Evolutionary conservation across 2,888 invertebrate genomes (phyloP).

Genomic region (Calliopum simillimum): DNA sequence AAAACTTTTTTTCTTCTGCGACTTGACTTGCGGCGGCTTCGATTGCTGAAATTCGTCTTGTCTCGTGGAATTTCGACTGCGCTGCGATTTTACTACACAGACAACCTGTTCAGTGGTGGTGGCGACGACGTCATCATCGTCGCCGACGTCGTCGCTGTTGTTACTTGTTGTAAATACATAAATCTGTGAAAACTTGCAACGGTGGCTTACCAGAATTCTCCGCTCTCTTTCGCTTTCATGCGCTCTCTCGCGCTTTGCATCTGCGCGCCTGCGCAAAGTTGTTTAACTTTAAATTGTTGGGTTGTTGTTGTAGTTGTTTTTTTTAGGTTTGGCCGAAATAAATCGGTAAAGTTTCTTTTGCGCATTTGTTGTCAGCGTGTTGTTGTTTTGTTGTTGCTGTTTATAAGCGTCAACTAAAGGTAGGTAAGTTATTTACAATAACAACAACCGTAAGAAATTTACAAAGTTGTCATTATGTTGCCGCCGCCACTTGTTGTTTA

Average conservation of each 20-base stretch:
- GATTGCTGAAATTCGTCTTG: constrained; percentile 1
- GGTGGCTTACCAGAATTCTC: constrained; percentile 1
- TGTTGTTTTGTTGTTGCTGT: constrained; percentile 4
- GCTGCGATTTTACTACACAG: constrained; percentile 37
- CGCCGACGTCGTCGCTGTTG: no score
- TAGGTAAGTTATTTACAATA: constrained; percentile 30
- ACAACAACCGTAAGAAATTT: background rate
- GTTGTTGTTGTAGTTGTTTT: background rate
- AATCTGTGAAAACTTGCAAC: constrained; percentile 23
- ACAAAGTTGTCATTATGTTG: background rate
- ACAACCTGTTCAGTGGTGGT: constrained; percentile 57
- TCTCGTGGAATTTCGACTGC: constrained; percentile 42
- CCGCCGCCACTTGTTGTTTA: background rate
- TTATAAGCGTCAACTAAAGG: constrained; percentile 24
- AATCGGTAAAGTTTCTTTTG: constrained; percentile 17
- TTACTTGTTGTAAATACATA: no score
- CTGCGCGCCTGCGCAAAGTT: constrained; percentile 3
- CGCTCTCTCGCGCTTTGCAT: background rate
- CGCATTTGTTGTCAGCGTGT: background rate
- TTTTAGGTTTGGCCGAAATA: background rate
- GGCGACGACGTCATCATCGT: no score
- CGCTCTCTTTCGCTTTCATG: background rate
- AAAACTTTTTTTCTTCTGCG: constrained; percentile 29
- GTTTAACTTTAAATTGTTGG: background rate
- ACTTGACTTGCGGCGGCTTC: constrained; percentile 6